Evolutionary conservation across 1,140 invertebrate species (phyloP).

Genomic region (Mercenaria mercenaria): DNA sequence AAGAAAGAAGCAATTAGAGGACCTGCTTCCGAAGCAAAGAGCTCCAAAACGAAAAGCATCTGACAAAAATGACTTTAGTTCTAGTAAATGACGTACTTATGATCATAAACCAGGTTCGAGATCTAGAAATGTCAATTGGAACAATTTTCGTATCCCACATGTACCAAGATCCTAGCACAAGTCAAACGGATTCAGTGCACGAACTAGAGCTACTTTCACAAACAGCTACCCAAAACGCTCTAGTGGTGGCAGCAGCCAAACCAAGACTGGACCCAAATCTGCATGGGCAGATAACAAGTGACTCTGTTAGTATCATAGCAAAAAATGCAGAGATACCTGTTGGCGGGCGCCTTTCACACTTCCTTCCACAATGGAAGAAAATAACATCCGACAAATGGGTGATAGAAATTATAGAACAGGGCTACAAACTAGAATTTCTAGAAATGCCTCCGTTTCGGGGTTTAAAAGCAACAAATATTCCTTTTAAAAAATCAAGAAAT

Average conservation of each 20-base stretch:
- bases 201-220: background rate
- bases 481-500: background rate
- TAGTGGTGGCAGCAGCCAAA: background rate
- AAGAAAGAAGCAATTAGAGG: slow-evolving; percentile 32
- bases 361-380: slow-evolving; percentile 22
- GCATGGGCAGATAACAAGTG: slow-evolving; percentile 5
- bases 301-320: background rate
- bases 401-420: background rate
- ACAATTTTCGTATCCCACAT: slow-evolving; percentile 50
- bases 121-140: background rate
- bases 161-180: background rate
- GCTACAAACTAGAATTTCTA: slow-evolving; percentile 29
- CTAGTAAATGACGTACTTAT: too few relatives aligned
- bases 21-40: slow-evolving; percentile 10
- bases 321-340: slow-evolving; percentile 23
- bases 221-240: background rate
- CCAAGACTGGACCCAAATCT: background rate
- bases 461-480: background rate
- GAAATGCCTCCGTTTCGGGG: background rate
- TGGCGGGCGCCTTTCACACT: slow-evolving; percentile 22
- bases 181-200: too few relatives aligned
- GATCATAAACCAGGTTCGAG: too few relatives aligned
- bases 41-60: background rate
- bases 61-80: too few relatives aligned
- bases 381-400: slow-evolving; percentile 56